phyloP scores from a whole-genome alignment of 2,888 invertebrate genomes.

The Rotaria socialis region DNA sequence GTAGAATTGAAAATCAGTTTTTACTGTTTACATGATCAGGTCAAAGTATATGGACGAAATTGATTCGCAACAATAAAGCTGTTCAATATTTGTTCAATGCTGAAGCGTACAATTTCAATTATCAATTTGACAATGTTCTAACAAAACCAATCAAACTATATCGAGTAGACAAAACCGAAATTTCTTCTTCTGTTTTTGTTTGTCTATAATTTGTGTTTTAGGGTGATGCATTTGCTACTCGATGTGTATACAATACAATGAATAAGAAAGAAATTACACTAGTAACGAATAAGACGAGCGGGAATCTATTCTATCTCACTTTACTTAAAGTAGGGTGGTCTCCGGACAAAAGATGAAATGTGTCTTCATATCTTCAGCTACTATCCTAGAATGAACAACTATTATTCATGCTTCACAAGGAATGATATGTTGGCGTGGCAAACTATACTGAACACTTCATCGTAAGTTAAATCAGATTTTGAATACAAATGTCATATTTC shows the following conservation, averaged over 20 bases:
- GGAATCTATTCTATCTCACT: no score
- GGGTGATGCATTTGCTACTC: slow-evolving; percentile 43
- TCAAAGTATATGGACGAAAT: slow-evolving; percentile 34
- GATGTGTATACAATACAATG: slow-evolving; percentile 40
- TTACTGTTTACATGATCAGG: background rate
- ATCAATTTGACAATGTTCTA: slow-evolving; percentile 37
- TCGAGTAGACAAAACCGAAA: background rate
- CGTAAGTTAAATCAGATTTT: background rate
- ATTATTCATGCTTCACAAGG: slow-evolving; percentile 14
- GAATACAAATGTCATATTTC: background rate
- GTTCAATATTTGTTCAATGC: slow-evolving; percentile 39
- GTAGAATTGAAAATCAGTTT: background rate
- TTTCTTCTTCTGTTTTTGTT: background rate
- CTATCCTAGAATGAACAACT: slow-evolving; percentile 34
- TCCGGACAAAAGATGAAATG: slow-evolving; percentile 40
- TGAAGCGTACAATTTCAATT: slow-evolving; percentile 42
- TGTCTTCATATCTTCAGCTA: slow-evolving; percentile 38
- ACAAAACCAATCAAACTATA: slow-evolving; percentile 1
- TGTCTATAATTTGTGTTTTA: background rate
- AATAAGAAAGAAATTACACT: slow-evolving; percentile 33
- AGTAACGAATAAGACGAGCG: background rate
- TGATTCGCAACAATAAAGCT: slow-evolving; percentile 39
- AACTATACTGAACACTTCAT: background rate
- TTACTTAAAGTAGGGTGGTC: no score
- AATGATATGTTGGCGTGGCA: background rate